Conservation (phyloP, 1,140 invertebrate genomes). For the Propsilocerus akamusi region DNA sequence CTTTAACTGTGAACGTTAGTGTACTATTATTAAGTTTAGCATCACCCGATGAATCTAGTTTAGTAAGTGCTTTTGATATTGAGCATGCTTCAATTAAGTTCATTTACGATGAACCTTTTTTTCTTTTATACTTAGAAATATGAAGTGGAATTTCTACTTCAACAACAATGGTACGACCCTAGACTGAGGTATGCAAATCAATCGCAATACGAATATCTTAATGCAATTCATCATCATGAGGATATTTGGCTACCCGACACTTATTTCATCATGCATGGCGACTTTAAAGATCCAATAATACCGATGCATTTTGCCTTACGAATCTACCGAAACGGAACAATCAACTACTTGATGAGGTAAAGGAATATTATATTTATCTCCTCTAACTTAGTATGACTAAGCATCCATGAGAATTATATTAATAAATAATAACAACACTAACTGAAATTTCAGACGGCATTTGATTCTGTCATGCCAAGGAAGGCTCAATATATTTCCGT, state of each 20-base stretch:
- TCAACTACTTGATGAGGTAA: slow-evolving; percentile 81
- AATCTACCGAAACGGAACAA: slow-evolving; percentile 79
- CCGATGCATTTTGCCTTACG: slow-evolving; percentile 77
- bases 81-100: neutral
- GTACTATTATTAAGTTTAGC: slow-evolving; percentile 80
- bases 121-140: slow-evolving; percentile 51
- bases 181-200: slow-evolving; percentile 67
- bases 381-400: neutral
- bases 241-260: slow-evolving; percentile 84
- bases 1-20: slow-evolving; percentile 79
- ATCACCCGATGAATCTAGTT: slow-evolving; percentile 85
- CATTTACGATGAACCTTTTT: neutral
- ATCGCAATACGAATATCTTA: slow-evolving; percentile 66
- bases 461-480: slow-evolving; percentile 84
- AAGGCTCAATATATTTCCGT: slow-evolving; percentile 83
- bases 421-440: slow-evolving; percentile 8
- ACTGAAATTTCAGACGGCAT: slow-evolving; percentile 43
- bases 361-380: slow-evolving; percentile 8
- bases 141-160: slow-evolving; percentile 79
- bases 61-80: slow-evolving; percentile 46
- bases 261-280: slow-evolving; percentile 89
- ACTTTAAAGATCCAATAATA: slow-evolving; percentile 80
- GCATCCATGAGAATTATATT: neutral
- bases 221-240: slow-evolving; percentile 77
- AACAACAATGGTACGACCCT: slow-evolving; percentile 81